Evolutionary conservation across 2,797 vertebrate species (phyloP).

Genomic region (Sebastolobus altivelis): DNA sequence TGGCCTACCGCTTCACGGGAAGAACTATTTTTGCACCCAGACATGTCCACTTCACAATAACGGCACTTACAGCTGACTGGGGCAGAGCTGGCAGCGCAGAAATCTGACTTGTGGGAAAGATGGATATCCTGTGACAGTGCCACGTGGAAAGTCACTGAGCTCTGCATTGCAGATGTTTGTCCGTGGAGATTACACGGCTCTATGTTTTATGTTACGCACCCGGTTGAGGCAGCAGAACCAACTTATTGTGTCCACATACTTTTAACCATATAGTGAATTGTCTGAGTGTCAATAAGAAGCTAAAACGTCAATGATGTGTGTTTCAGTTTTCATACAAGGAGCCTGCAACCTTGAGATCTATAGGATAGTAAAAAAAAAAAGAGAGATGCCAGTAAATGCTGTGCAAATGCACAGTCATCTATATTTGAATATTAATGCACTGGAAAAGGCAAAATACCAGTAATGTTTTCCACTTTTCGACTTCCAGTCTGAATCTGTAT

Average conservation of each 20-base stretch:
- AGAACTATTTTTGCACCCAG: neutral
- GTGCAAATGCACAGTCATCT: neutral
- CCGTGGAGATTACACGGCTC: neutral
- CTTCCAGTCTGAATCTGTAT: neutral
- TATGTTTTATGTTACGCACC: neutral
- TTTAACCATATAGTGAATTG: neutral
- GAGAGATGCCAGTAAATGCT: neutral
- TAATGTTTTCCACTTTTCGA: neutral
- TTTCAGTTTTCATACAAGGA: neutral
- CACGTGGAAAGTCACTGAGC: neutral
- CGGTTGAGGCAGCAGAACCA: neutral
- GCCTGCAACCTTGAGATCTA: neutral
- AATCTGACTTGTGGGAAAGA: neutral
- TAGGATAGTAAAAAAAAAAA: neutral
- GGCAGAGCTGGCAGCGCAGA: neutral
- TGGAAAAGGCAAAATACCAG: neutral
- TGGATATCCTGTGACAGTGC: neutral
- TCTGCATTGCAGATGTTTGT: neutral
- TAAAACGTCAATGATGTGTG: neutral
- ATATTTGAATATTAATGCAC: neutral
- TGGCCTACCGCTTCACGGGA: neutral
- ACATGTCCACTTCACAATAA: neutral
- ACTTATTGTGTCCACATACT: neutral
- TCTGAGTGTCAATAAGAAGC: neutral
- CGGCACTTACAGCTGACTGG: neutral